Evolutionary conservation across 37 sponge, comb jelly and placozoan species (phyloP).

Genomic region (Agelas oroides): DNA sequence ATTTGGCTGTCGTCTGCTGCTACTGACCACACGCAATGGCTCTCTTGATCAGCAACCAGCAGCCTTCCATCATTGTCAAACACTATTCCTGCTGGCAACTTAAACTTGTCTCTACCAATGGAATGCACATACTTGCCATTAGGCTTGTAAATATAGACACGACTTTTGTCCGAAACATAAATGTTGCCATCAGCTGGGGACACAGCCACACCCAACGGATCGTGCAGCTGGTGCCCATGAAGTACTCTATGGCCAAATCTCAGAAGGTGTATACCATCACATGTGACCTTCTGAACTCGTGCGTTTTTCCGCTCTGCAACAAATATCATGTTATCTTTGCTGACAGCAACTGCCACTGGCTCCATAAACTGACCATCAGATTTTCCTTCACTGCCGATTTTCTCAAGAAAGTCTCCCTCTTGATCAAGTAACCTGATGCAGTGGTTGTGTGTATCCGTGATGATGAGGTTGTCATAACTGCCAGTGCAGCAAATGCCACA

Average conservation of each 20-base stretch:
- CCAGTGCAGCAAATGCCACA: constrained; percentile 31
- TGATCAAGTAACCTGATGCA: constrained; percentile 30
- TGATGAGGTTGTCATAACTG: constrained; percentile 12
- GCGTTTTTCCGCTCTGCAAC: constrained; percentile 29
- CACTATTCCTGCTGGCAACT: constrained; percentile 33
- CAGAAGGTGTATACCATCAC: constrained; percentile 20
- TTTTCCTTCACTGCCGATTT: constrained; percentile 37
- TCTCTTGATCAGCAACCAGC: constrained; percentile 37
- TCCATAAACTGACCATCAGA: constrained; percentile 33
- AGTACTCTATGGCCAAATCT: constrained; percentile 52
- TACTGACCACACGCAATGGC: constrained; percentile 30
- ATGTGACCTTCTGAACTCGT: constrained; percentile 37
- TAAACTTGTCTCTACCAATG: constrained; percentile 12
- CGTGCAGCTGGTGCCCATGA: neutral
- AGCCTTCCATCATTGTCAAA: constrained; percentile 11
- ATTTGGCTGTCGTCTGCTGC: neutral
- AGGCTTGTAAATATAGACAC: neutral
- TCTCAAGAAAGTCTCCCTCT: constrained; percentile 14
- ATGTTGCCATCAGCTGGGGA: constrained; percentile 10
- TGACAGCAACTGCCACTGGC: constrained; percentile 33
- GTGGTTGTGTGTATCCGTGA: constrained; percentile 41
- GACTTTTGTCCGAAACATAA: constrained; percentile 23
- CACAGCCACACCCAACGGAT: constrained; percentile 31
- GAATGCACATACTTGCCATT: neutral
- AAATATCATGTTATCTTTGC: constrained; percentile 21